Evolutionary conservation across 2,113 vertebrate genomes (phyloP).

Genomic region (Mirounga angustirostris): DNA sequence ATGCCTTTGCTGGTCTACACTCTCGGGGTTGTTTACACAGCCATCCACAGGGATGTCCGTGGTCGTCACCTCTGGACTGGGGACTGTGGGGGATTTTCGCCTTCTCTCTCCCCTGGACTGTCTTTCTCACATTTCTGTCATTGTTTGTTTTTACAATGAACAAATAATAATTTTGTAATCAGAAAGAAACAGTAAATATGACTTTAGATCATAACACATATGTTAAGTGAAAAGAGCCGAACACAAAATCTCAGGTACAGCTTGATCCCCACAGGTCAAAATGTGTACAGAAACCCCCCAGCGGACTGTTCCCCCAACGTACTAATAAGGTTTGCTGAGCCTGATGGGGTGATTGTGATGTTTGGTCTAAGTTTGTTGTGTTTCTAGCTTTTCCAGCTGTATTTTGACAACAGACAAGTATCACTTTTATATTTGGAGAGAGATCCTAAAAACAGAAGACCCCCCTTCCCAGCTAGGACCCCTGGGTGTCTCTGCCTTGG

Average conservation of each 20-base stretch:
- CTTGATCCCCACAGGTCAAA: rapidly evolving
- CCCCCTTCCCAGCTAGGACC: rapidly evolving
- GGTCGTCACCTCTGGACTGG: neutral
- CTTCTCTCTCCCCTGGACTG: neutral
- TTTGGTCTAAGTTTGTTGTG: neutral
- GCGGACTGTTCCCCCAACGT: rapidly evolving
- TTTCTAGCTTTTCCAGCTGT: neutral
- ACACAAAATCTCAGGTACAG: neutral
- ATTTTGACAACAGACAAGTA: neutral
- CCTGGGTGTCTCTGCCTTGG: neutral
- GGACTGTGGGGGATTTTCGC: neutral
- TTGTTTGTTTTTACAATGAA: neutral
- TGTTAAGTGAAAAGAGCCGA: neutral
- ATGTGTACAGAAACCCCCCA: rapidly evolving
- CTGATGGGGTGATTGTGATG: neutral
- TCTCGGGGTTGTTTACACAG: rapidly evolving
- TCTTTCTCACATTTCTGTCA: neutral
- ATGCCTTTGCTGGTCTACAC: neutral
- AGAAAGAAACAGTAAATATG: neutral
- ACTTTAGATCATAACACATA: neutral
- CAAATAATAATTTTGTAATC: neutral
- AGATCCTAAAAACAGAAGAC: neutral
- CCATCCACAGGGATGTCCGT: rapidly evolving
- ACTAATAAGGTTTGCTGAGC: rapidly evolving
- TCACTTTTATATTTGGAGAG: neutral